A percentile compares a stretch with the other conserved stretches of the same genome.
Evolutionary conservation across 2,113 vertebrate genomes (phyloP).

Genomic region (Opisthocomus hoazin): DNA sequence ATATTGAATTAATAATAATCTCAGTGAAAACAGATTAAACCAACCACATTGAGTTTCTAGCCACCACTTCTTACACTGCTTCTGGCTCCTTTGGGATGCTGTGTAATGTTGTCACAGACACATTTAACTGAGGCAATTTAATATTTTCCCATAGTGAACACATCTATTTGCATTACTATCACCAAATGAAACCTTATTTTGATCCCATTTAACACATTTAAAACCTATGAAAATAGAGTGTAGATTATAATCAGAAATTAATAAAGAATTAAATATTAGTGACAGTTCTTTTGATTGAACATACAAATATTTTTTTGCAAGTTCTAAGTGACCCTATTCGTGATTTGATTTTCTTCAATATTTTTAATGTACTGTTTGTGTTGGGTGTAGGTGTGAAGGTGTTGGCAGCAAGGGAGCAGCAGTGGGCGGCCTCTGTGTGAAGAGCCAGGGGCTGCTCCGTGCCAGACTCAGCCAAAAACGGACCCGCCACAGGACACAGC

Average conservation of each 20-base stretch:
- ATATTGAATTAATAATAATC: constrained; percentile 13
- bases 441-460: neutral
- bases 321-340: neutral
- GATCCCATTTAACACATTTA: neutral
- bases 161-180: neutral
- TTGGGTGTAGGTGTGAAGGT: neutral
- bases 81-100: neutral
- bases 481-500: neutral
- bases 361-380: neutral
- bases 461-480: rapidly evolving
- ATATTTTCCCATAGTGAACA: neutral
- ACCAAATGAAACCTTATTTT: neutral
- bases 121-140: neutral
- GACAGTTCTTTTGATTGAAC: neutral
- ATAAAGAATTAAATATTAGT: neutral
- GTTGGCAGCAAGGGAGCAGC: neutral
- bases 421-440: neutral
- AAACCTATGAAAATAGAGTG: neutral
- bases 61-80: neutral
- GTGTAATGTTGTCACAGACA: neutral
- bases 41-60: neutral
- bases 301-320: neutral
- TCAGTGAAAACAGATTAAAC: neutral
- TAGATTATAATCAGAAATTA: neutral
- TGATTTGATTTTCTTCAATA: neutral